A percentile compares a stretch with the other conserved stretches of the same genome.
Conservation (phyloP, 2,888 invertebrate genomes). For the Cryptus viduatorius region DNA sequence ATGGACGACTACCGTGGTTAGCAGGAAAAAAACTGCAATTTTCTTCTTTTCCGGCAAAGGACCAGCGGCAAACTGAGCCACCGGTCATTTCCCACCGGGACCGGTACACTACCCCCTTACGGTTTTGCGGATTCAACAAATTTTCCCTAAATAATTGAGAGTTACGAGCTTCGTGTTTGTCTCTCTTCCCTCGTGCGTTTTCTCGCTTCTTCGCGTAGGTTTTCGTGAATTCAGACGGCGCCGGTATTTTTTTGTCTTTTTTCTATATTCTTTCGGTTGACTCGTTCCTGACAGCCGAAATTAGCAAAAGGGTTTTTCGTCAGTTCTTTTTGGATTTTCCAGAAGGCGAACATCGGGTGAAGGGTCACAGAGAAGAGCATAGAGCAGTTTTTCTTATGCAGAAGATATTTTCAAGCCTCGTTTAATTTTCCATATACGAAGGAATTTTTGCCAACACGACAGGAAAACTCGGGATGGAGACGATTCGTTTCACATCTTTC, state of each 20-base stretch:
- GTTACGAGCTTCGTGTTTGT: slow-evolving; percentile 66
- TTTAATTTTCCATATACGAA: slow-evolving; percentile 39
- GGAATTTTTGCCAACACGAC: slow-evolving; percentile 39
- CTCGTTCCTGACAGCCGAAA: slow-evolving; percentile 34
- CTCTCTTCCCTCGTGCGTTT: slow-evolving; percentile 14
- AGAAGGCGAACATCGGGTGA: neutral
- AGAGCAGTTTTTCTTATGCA: slow-evolving; percentile 3
- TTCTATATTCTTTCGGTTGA: slow-evolving; percentile 38
- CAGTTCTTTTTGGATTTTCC: slow-evolving; percentile 28
- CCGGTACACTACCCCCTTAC: slow-evolving; percentile 9
- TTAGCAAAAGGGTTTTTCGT: slow-evolving; percentile 33
- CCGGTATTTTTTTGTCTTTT: neutral
- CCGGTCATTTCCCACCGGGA: slow-evolving; percentile 74
- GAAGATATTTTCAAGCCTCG: slow-evolving; percentile 43
- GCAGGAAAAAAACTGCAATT: slow-evolving; percentile 72
- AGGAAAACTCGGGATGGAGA: slow-evolving; percentile 6
- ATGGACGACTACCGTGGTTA: slow-evolving; percentile 23
- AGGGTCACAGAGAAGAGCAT: slow-evolving; percentile 11
- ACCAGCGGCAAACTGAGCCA: slow-evolving; percentile 46
- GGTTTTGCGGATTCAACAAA: slow-evolving; percentile 74
- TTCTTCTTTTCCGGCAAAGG: slow-evolving; percentile 71
- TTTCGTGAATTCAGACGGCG: neutral
- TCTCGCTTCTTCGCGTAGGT: neutral
- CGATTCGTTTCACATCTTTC: slow-evolving; percentile 57
- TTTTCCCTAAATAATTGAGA: slow-evolving; percentile 79